phyloP scores from a whole-genome alignment of 1,140 invertebrate genomes.

The Brachionus rotundiformis region DNA sequence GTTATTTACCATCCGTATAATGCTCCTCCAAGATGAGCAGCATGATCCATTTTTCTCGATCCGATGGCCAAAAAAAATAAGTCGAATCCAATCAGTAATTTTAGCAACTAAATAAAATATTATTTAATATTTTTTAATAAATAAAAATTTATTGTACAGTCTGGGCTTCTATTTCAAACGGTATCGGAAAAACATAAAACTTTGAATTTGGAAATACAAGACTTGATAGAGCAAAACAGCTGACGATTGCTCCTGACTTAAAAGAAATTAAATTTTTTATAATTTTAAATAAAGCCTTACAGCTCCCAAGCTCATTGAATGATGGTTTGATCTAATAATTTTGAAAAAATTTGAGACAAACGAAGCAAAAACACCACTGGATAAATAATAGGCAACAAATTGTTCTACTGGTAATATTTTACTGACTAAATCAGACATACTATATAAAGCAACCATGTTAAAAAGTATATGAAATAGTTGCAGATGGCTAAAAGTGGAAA shows the following conservation, averaged over 20 bases:
- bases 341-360: slow-evolving; percentile 19
- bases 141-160: slow-evolving; percentile 23
- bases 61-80: background rate
- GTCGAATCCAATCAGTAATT: slow-evolving; percentile 15
- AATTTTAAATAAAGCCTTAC: background rate
- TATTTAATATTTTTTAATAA: background rate
- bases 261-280: background rate
- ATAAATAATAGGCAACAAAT: slow-evolving; percentile 48
- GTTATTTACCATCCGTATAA: slow-evolving; percentile 32
- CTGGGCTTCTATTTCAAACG: slow-evolving; percentile 40
- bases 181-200: slow-evolving; percentile 50
- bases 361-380: slow-evolving; percentile 35
- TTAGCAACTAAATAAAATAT: slow-evolving; percentile 8
- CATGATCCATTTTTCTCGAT: slow-evolving; percentile 42
- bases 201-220: slow-evolving; percentile 32
- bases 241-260: slow-evolving; percentile 42
- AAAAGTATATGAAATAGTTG: slow-evolving; percentile 40
- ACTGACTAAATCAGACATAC: slow-evolving; percentile 40
- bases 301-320: slow-evolving; percentile 33
- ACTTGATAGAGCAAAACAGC: slow-evolving; percentile 42
- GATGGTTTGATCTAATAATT: background rate
- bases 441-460: slow-evolving; percentile 51
- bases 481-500: slow-evolving; percentile 40
- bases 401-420: slow-evolving; percentile 21
- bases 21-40: slow-evolving; percentile 43